A percentile compares a stretch with the other conserved stretches of the same genome.
These are phyloP conservation scores for Myotis lucifugus DNA, from an alignment of 2,113 vertebrate genomes.

Conservation along the genomic window DNA sequence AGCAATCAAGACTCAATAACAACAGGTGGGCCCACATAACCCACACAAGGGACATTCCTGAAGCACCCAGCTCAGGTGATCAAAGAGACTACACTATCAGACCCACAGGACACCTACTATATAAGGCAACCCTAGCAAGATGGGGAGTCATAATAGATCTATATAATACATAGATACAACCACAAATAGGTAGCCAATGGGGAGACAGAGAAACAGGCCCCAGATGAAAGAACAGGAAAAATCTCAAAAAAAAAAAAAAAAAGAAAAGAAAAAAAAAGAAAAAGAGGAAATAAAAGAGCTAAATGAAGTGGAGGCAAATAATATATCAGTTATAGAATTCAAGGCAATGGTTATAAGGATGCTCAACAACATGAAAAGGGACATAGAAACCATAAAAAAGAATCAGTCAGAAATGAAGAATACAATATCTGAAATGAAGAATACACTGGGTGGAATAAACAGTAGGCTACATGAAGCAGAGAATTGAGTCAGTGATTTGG, in stretches of 20 bases:
- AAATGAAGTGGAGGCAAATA: background rate
- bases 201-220: background rate
- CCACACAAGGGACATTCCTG: background rate
- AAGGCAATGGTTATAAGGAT: background rate
- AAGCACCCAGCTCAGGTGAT: background rate
- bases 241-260: background rate
- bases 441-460: background rate
- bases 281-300: too few species aligned
- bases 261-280: too few species aligned
- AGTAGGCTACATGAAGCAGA: background rate
- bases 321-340: background rate
- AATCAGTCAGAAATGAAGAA: background rate
- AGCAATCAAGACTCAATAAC: background rate
- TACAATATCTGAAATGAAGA: background rate
- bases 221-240: background rate
- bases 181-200: background rate
- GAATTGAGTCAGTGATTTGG: background rate
- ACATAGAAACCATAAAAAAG: background rate
- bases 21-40: background rate
- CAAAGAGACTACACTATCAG: background rate
- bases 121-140: background rate
- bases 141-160: background rate
- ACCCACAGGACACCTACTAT: background rate
- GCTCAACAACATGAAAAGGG: background rate
- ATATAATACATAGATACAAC: background rate